phyloP scores from a whole-genome alignment of 2,888 invertebrate species.

The Tachina lurida region DNA sequence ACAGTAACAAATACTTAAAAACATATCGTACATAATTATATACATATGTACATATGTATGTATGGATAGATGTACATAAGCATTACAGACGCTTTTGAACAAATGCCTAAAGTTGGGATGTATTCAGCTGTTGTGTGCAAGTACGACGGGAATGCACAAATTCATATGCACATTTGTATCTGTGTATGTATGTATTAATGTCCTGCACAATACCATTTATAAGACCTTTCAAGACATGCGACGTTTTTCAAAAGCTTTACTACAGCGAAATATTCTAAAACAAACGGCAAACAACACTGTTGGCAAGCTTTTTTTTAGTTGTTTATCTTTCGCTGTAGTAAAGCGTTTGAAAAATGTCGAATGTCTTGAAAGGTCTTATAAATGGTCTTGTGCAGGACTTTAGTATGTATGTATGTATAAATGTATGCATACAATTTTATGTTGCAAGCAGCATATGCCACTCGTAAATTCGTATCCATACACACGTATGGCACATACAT shows the following conservation, averaged over 20 bases:
- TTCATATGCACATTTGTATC: background rate
- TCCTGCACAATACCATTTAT: too few species aligned
- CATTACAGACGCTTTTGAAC: constrained; percentile 47
- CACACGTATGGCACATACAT: background rate
- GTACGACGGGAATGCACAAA: constrained; percentile 7
- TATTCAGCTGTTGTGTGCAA: constrained; percentile 43
- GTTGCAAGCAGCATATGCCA: constrained; percentile 59
- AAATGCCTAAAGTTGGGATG: constrained; percentile 60
- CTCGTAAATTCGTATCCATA: background rate
- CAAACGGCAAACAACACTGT: too few species aligned
- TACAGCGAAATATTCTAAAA: too few species aligned
- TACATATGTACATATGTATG: too few species aligned
- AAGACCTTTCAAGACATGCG: too few species aligned
- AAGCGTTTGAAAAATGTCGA: too few species aligned
- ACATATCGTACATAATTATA: background rate
- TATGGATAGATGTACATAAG: background rate
- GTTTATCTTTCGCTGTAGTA: too few species aligned
- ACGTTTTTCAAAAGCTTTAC: too few species aligned
- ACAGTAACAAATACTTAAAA: constrained; percentile 6
- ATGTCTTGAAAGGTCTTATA: too few species aligned
- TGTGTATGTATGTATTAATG: background rate
- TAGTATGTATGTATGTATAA: background rate
- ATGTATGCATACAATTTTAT: background rate
- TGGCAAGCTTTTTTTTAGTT: too few species aligned
- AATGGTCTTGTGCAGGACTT: too few species aligned